These are phyloP conservation scores for Shinisaurus crocodilurus DNA, from an alignment of 2,113 vertebrate species.

Conservation along the genomic window DNA sequence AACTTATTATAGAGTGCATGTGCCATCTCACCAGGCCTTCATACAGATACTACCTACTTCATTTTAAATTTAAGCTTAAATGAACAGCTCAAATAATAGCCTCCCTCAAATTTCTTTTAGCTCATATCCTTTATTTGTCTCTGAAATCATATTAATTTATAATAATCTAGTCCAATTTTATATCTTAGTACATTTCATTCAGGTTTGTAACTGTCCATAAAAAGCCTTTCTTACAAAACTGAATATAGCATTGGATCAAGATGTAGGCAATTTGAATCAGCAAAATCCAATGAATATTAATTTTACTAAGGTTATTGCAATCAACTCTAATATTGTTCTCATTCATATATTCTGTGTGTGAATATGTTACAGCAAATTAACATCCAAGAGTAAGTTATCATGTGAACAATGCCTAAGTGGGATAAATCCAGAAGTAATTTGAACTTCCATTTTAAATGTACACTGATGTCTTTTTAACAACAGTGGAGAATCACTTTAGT, in stretches of 20 bases:
- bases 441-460: not conserved
- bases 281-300: constrained; percentile 16
- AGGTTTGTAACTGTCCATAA: constrained; percentile 9
- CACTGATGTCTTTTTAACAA: not conserved
- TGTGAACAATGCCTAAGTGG: not conserved
- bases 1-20: not conserved
- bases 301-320: constrained; percentile 3
- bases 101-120: not conserved
- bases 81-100: not conserved
- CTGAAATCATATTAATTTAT: constrained; percentile 26
- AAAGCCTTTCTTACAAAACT: constrained; percentile 3
- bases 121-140: not conserved
- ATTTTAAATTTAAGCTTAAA: constrained; percentile 12
- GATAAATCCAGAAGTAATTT: not conserved
- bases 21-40: not conserved
- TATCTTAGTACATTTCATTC: constrained; percentile 3
- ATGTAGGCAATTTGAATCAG: not conserved
- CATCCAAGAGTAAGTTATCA: not conserved
- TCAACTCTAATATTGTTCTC: not conserved
- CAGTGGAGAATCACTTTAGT: not conserved
- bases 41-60: not conserved
- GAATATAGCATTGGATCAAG: not conserved
- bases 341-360: not conserved
- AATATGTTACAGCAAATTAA: not conserved
- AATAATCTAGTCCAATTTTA: not conserved